phyloP scores from a whole-genome alignment of 2,797 vertebrate species.

The Acipenser oxyrinchus region DNA sequence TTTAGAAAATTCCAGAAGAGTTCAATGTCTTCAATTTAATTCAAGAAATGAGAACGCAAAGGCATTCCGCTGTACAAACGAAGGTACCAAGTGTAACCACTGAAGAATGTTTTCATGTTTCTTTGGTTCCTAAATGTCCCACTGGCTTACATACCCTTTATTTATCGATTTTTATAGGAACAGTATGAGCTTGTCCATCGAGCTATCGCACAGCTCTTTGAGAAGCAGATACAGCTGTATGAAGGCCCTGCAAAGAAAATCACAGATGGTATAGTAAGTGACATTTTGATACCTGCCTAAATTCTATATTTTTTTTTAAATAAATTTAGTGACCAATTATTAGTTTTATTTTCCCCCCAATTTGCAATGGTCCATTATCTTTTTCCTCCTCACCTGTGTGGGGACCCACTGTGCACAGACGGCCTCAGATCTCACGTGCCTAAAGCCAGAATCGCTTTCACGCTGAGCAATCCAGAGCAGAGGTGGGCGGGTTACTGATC shows the following conservation, averaged over 20 bases:
- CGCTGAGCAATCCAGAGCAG: too few species aligned
- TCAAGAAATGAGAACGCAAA: constrained; percentile 95
- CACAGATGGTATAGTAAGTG: constrained; percentile 79
- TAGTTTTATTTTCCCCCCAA: too few species aligned
- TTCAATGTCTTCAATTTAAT: constrained; percentile 94
- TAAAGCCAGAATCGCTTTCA: too few species aligned
- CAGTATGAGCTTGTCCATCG: constrained; percentile 93
- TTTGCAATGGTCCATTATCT: too few species aligned
- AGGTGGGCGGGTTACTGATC: too few species aligned
- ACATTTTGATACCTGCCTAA: constrained; percentile 1
- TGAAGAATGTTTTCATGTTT: too few species aligned
- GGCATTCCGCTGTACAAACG: constrained; percentile 95
- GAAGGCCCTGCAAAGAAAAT: constrained; percentile 75
- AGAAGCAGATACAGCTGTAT: constrained; percentile 82
- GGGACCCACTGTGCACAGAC: too few species aligned
- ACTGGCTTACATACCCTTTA: constrained; percentile 16
- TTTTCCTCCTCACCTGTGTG: too few species aligned
- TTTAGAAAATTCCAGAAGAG: constrained; percentile 93
- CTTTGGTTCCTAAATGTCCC: too few species aligned
- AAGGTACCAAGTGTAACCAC: constrained; percentile 61
- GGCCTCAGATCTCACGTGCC: too few species aligned
- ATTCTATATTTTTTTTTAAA: too few species aligned
- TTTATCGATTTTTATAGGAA: constrained; percentile 58
- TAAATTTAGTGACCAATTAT: too few species aligned
- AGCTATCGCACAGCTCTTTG: constrained; percentile 89